phyloP scores from a whole-genome alignment of 2,888 invertebrate genomes.

The Gortyna flavago region DNA sequence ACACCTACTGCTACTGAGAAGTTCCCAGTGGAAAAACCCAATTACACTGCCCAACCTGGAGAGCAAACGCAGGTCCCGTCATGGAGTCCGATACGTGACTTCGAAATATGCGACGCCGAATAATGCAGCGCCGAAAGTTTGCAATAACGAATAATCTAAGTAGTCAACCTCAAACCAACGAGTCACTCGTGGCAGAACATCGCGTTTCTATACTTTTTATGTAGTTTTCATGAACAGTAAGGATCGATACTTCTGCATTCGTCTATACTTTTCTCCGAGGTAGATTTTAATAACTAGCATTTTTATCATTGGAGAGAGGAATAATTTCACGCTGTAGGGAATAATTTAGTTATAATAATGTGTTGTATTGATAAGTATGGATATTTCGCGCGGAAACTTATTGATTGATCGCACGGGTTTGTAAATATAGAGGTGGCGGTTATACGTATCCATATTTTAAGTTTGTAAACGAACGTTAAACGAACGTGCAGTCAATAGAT shows the following conservation, averaged over 20 bases:
- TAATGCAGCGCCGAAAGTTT: no score
- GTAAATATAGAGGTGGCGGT: conserved; percentile 11
- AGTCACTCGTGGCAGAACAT: neutral
- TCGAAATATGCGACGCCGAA: no score
- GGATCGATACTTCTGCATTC: conserved; percentile 26
- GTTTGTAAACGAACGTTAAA: neutral
- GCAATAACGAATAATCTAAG: no score
- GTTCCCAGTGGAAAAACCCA: no score
- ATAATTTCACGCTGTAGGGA: conserved; percentile 51
- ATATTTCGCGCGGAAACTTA: conserved; percentile 22
- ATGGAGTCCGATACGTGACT: no score
- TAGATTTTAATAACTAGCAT: conserved; percentile 48
- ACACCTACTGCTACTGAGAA: no score
- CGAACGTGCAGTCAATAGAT: no score
- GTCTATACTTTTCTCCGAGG: neutral
- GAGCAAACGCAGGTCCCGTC: no score
- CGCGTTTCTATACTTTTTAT: neutral
- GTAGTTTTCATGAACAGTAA: neutral
- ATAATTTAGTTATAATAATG: conserved; percentile 52
- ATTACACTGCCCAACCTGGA: no score
- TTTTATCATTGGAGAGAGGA: conserved; percentile 34
- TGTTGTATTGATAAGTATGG: conserved; percentile 42
- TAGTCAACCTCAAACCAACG: neutral
- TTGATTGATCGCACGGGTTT: conserved; percentile 18
- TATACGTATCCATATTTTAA: conserved; percentile 4